Conservation (phyloP, 1,140 invertebrate genomes). For the Tigriopus japonicus region DNA sequence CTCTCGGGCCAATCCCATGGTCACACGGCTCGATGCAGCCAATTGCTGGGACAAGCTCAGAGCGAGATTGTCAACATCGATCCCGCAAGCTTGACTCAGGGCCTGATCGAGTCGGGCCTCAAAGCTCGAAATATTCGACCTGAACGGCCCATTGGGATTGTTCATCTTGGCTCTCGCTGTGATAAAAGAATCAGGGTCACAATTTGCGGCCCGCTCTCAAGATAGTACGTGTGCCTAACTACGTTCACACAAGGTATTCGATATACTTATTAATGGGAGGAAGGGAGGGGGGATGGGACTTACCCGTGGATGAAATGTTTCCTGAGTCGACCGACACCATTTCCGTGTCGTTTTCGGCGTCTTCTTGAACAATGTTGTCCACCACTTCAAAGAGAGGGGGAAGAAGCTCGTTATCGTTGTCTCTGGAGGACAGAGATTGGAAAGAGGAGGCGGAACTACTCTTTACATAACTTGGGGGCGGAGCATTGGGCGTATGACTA, state of each 20-base stretch:
- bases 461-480: slow-evolving; percentile 17
- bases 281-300: too few relatives aligned
- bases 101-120: background rate
- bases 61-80: background rate
- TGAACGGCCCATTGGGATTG: background rate
- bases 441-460: slow-evolving; percentile 18
- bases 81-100: background rate
- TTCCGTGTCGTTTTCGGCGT: background rate
- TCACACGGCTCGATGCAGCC: too few relatives aligned
- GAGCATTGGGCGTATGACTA: slow-evolving; percentile 16
- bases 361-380: background rate
- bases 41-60: background rate
- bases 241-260: too few relatives aligned
- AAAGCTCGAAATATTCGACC: background rate
- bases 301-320: too few relatives aligned
- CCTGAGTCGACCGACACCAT: background rate
- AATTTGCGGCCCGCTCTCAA: too few relatives aligned
- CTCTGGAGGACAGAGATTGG: background rate
- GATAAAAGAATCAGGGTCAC: too few relatives aligned
- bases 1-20: too few relatives aligned
- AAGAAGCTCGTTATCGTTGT: background rate
- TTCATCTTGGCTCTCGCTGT: too few relatives aligned
- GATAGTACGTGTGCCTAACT: too few relatives aligned
- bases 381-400: slow-evolving; percentile 6
- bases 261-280: too few relatives aligned